Percentiles rank a stretch among this genome's conserved stretches.
Evolutionary conservation across 2,888 invertebrate genomes (phyloP).

Genomic region (Drosophila anomelani): DNA sequence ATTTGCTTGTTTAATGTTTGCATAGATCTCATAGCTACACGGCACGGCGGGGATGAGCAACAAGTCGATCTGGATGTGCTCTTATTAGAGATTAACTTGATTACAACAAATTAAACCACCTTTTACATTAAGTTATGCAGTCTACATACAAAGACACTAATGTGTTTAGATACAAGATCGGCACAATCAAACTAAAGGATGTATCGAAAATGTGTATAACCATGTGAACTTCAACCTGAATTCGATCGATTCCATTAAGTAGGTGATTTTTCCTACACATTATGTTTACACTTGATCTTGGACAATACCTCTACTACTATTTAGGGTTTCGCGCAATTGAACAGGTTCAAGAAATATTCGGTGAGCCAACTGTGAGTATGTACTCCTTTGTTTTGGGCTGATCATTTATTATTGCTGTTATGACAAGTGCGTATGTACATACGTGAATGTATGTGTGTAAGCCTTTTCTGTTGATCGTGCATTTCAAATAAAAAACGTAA

Average conservation of each 20-base stretch:
- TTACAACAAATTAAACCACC: background rate
- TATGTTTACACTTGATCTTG: slow-evolving; percentile 4
- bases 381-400: slow-evolving; percentile 7
- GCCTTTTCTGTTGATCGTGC: slow-evolving; percentile 16
- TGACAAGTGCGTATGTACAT: slow-evolving; percentile 13
- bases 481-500: slow-evolving; percentile 4
- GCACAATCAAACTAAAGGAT: background rate
- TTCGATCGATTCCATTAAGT: background rate
- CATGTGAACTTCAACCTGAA: slow-evolving; percentile 10
- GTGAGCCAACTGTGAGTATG: background rate
- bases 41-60: background rate
- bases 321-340: background rate
- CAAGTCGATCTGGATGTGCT: background rate
- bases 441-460: background rate
- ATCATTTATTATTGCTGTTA: slow-evolving; percentile 15
- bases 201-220: background rate
- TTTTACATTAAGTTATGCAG: background rate
- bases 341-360: background rate
- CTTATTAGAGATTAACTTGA: background rate
- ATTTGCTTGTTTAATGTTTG: background rate
- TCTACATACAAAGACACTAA: background rate
- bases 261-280: background rate
- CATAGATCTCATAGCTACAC: background rate
- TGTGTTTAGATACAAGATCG: too few species aligned
- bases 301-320: background rate